Base-by-base conservation (phyloP, 2,113 vertebrate genomes). In the Hydropotes inermis region DNA sequence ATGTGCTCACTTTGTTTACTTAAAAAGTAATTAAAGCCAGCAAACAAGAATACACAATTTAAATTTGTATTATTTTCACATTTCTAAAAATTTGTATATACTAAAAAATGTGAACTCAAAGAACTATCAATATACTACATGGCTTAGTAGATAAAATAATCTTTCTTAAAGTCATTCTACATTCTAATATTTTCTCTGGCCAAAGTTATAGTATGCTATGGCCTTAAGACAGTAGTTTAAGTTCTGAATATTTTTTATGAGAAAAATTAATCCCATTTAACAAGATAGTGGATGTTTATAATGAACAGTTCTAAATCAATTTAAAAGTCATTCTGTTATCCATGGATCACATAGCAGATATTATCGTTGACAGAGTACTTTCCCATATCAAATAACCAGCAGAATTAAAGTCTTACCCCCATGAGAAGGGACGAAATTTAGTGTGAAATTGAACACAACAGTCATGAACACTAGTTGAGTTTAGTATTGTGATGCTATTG, bases 401-500 rank as follows among this genome's bases (percentile, higher is more conserved):
- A 95, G 93, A 95, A 87, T 97, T 95, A 93, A 95, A 97, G 87
- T 57, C 50, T 89, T 95, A 58, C 81, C 96, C 83, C 83, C 87
- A 33, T 70, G 98, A 97, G 94, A 97, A 97, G 58, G 88, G 81
- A 97, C 93, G 94, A 98, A 98, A 98, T 98, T 97, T 97, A 97
- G 96, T 98, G 98, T 98, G 98, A 97, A 98, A 98, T 97, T 93
- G 64, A 97, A 94, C 92, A 98, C 88, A 98, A 97, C 82, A 91
- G 87, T 89, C 94, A 84, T 84, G 95, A 93, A 79, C 95, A 97
- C 61, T 87, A 67, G 85, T 93, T 95, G 93, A 89, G 70, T 86
- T 97, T 30, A 57, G 93, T 47, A 97, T 95, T 97, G 87, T 95
- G 74, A 93, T 36, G 21, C 87, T 89, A 95, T 98, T 98, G 96